Evolutionary conservation across 1,140 invertebrate genomes (phyloP).

Genomic region (Papilio xuthus): DNA sequence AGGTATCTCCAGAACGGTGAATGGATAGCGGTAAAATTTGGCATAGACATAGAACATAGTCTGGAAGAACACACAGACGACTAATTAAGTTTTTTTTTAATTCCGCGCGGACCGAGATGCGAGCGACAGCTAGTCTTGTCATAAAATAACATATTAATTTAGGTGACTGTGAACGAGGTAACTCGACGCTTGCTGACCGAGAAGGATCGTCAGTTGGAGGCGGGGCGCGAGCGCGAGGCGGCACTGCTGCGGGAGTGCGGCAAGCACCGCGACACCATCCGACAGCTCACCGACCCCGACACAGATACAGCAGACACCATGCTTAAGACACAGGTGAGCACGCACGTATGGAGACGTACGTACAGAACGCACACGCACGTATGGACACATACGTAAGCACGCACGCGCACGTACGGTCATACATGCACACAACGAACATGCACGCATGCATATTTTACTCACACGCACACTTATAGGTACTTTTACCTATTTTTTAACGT

Average conservation of each 20-base stretch:
- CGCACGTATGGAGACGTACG: not conserved
- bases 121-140: too few relatives aligned
- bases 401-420: not conserved
- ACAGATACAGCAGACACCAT: constrained; percentile 74
- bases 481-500: too few relatives aligned
- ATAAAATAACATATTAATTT: not conserved
- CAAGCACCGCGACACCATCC: constrained; percentile 84
- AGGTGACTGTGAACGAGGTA: constrained; percentile 82
- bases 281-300: constrained; percentile 83
- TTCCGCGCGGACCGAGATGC: too few relatives aligned
- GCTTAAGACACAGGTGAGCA: constrained; percentile 76
- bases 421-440: not conserved
- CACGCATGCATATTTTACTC: not conserved
- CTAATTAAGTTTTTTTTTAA: too few relatives aligned
- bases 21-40: too few relatives aligned
- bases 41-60: too few relatives aligned
- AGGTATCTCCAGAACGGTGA: too few relatives aligned
- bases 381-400: not conserved
- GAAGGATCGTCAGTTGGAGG: constrained; percentile 88
- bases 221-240: constrained; percentile 84
- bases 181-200: constrained; percentile 85
- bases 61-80: too few relatives aligned
- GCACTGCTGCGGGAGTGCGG: constrained; percentile 84
- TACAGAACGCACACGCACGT: too few relatives aligned
- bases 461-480: not conserved